Base-by-base conservation (phyloP, 2,797 vertebrate genomes). In the Lutjanus argentimaculatus region DNA sequence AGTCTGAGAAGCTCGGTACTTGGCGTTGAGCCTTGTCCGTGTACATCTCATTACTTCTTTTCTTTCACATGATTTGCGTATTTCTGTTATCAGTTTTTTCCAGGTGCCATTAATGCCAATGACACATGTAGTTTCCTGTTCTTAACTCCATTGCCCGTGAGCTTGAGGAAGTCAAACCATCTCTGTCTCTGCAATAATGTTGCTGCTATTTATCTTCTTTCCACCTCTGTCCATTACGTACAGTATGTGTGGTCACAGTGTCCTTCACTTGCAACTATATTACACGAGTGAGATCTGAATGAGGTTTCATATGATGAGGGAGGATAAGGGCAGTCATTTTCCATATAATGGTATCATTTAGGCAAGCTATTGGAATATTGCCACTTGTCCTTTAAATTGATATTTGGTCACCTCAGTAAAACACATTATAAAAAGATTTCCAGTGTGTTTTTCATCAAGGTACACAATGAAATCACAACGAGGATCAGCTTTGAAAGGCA, bases 261-360 rank as follows among this genome's bases (percentile, higher is more conserved):
- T 48, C 71, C 46, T 86, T 84, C 70, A 63, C 59, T 53, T 19
- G 10, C 61, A 40, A 57, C 72, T 65, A 52, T 16, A 62, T 71
- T 63, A 58, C 40, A 56, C 14, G 67, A 40, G 14, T 64, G 61
- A 63, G 63, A 62, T 70, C 53, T 71, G 48, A 70, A 68, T 62
- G 40, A 13, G 25, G 51, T 70, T 78, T 74, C 51, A 79, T 83
- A 58, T 65, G 19, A 62, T 30, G 36, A 67, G 61, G 49, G 21
- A 45, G 57, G 36, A 57, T 43, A 46, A 67, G 52, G 62, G 10
- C 45, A 46, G 42, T 25, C 7, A 63, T 63, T 71, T 53, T 57
- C 59, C 49, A 1, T 49, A 30, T 75, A 61, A 72, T 66, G n/a
- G 17, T 52, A 70, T 66, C 12, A 70, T 78, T 81, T 59, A 46